phyloP scores from a whole-genome alignment of 2,888 invertebrate genomes.

The Cyaniris semiargus region DNA sequence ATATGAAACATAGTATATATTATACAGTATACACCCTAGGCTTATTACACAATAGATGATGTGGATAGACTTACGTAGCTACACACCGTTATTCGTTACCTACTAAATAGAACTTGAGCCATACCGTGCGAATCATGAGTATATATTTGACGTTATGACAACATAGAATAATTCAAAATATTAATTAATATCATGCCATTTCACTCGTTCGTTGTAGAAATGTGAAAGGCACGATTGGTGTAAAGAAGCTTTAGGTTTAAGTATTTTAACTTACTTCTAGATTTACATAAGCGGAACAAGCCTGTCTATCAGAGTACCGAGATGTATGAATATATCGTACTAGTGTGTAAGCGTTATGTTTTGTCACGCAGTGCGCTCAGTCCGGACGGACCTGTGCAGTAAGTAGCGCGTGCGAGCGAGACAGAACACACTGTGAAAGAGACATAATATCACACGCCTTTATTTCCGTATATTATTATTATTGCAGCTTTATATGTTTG shows the following conservation, averaged over 20 bases:
- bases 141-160: no score
- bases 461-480: not conserved
- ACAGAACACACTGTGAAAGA: not conserved
- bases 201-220: not conserved
- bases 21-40: no score
- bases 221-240: not conserved
- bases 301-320: not conserved
- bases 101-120: no score
- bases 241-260: not conserved
- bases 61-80: no score
- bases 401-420: slow-evolving; percentile 50
- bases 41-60: not conserved
- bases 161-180: no score
- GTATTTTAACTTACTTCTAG: no score
- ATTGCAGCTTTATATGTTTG: not conserved
- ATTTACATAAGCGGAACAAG: not conserved
- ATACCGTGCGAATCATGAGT: no score
- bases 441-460: not conserved
- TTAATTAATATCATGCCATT: not conserved
- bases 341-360: slow-evolving; percentile 19
- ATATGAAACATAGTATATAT: no score
- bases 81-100: no score
- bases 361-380: slow-evolving; percentile 62
- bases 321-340: not conserved
- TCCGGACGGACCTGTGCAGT: slow-evolving; percentile 76